Evolutionary conservation across 2,113 vertebrate species (phyloP), one percentile per base, ranked within the genome.

Genomic region (Asarcornis scutulata): DNA sequence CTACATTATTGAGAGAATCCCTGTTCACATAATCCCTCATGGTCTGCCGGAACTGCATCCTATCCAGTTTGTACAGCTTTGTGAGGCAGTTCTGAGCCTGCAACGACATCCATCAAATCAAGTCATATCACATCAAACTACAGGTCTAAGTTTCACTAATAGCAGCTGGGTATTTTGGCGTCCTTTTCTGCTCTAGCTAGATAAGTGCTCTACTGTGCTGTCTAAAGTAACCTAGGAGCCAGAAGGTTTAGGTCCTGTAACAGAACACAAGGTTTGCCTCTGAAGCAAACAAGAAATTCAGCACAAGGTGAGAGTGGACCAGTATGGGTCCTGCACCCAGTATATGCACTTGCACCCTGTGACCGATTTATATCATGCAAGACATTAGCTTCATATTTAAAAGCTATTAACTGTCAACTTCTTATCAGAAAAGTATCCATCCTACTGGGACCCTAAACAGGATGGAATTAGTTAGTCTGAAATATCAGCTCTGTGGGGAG

Each of bases 1-100:
- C 99, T 87, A 99, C 99, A 18, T 99, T 99, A 98, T 99, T 99
- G 94, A 99, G 99, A 50, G 99, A 99, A 96, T 99, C 99, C 96
- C 99, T 99, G 98, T 99, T 99, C 96, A 99, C 99, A 75, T 99
- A 99, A 94, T 99, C 99, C 92, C 99, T 98, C 98, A 99, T 99
- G 29, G 99, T 99, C 96, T 99, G 99, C 9, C 99, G 99, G 96
- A 99, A 99, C 92, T 99, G 99, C 91, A 99, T 97, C 94, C 99
- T 99, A 98, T 99, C 99, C 98, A 99, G 97, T 97, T 99, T 99
- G 96, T 99, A 99, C 72, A 99, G 98, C 93, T 98, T 99, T 42
- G 99, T 99, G 91, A 99, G 98, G 97, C 99, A 99, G 96, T 98
- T 99, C 97, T 99, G 99, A 83, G 99, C 99, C 99, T 99, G 93